These are phyloP conservation scores for Morinoia aosen DNA, from an alignment of 2,888 invertebrate species.

Conservation along the genomic window DNA sequence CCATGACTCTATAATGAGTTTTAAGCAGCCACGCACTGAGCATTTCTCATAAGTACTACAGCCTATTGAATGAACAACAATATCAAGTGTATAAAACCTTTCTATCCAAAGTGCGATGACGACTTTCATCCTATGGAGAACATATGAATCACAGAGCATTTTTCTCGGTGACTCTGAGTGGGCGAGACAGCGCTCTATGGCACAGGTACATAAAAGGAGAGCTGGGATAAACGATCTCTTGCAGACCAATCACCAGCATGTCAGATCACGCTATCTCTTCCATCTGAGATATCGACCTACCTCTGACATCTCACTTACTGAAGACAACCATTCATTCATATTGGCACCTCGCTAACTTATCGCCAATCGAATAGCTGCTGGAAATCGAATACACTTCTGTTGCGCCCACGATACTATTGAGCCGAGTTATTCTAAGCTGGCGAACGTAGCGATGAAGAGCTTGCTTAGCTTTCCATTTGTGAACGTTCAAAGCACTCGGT, in stretches of 20 bases:
- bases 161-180: not conserved
- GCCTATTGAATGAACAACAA: not conserved
- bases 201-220: not conserved
- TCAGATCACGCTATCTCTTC: constrained; percentile 42
- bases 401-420: not conserved
- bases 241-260: constrained; percentile 14
- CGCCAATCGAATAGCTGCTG: not conserved
- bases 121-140: not conserved
- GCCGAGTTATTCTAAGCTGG: not conserved
- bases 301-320: constrained; percentile 46
- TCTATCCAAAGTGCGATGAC: not conserved
- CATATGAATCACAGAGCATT: not conserved
- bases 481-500: constrained; percentile 6
- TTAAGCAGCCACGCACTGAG: not conserved
- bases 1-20: not conserved
- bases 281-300: constrained; percentile 47
- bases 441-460: not conserved
- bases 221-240: constrained; percentile 38
- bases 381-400: constrained; percentile 28
- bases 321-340: constrained; percentile 41
- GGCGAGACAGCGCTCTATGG: not conserved
- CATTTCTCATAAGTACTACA: not conserved
- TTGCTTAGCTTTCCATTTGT: constrained; percentile 15
- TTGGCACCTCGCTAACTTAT: constrained; percentile 34
- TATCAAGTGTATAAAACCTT: not conserved